Base-by-base conservation (phyloP, 1,140 invertebrate genomes). In the Cydia amplana region DNA sequence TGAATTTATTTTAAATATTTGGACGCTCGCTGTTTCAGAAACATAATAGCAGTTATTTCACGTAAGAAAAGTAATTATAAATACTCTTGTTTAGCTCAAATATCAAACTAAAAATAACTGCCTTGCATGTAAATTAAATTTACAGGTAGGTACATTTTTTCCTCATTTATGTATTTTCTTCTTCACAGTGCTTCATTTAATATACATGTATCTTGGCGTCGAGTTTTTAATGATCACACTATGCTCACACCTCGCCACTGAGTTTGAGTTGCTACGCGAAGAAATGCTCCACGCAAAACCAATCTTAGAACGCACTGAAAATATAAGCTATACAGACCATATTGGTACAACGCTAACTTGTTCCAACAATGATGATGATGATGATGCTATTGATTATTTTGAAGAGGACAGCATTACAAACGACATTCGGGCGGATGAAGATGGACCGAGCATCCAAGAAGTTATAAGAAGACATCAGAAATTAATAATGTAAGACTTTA, bases 221-320 rank as follows among this genome's bases (percentile, higher is more conserved):
- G 81, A 85, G 28, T 79, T 83, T 75, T 63, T 87, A 1, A 79
- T 84, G 77, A 80, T 86, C 65, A 78, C 77, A 0, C n/a, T 86
- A 7, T 82, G 81, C 23, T 78, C 80, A 1, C 76, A 82, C 63
- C 72, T 87, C 0, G 79, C 73, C 7, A 84, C 77, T 4, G 79
- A 82, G 20, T 87, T 87, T 74, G 75, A 76, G 28, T 67, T 86
- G 46, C 63, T 87, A 9, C 74, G 80, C 25, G 82, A 85, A 72
- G 86, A 86, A 36, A 73, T 86, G 14, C 73, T 76, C 16, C 25
- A 77, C 20, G 51, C 79, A 1, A 67, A 23, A 67, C 78, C 83
- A 36, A 49, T n/a, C 16, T 46, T 55, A 20, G 51, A 16, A 16
- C 12, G 16, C 5, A 9, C 16, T 55, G n/a, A 18, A 20, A 55